Evolutionary conservation across 2,113 vertebrate species (phyloP), one percentile per base, ranked within the genome.

Genomic region (Corythaixoides concolor): DNA sequence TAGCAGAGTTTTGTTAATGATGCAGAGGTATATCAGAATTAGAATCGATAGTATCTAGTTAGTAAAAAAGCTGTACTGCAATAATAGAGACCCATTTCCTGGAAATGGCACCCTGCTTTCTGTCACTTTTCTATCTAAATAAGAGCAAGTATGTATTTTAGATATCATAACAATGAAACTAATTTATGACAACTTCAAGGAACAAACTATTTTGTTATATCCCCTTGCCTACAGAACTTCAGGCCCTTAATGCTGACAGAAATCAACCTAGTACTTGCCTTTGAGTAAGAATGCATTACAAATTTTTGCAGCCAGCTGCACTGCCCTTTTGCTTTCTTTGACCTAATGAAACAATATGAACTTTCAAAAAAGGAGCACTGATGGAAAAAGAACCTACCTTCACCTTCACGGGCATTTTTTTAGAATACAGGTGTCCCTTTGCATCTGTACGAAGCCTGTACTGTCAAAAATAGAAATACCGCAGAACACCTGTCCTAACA

Each of bases 391-490:
- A 82, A 63, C 23, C 18, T 82, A 12, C 60, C 27, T 50, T 50
- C 45, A 32, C 74, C 68, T 47, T 67, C 23, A 1, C 7, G 15
- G 7, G 16, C 15, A n/a, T 75, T 78, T 79, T 80, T 93, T 77
- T 70, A 77, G 73, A 17, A 15, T 73, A 41, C 94, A 96, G 88
- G 56, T 94, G 96, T 86, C 33, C 49, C 52, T 95, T 95, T 88
- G 90, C 50, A 64, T 83, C 59, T 85, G 28, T 3, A 6, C 7
- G 12, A 70, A 87, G 89, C 33, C 49, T 45, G 11, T 22, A 6
- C 63, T 73, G 89, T 87, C 95, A 92, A 91, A 97, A 97, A 97
- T 97, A 97, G 97, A 81, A 88, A 73, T 32, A 73, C 90, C 93
- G 0, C 94, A 90, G 81, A 78, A 82, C 97, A 97, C 97, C 96